Base-by-base conservation (phyloP, 2,888 invertebrate genomes). In the Theretra japonica region DNA sequence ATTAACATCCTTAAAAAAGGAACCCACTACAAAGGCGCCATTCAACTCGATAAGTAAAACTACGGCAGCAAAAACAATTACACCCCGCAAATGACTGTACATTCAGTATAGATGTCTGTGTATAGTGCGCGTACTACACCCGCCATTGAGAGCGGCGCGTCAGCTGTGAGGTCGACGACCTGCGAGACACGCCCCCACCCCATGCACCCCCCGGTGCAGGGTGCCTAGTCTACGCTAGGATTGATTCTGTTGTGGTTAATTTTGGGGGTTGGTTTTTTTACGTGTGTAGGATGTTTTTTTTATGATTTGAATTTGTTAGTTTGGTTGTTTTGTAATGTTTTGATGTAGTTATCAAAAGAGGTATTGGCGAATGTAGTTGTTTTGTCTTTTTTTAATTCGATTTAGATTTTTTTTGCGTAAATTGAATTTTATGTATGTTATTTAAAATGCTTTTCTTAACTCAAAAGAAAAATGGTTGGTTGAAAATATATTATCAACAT, bases 101-200 rank as follows among this genome's bases (percentile, higher is more conserved):
- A 3, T 15, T 3, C 2, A 15, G 15, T 41, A 41, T 41, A 41
- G 15, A 41, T 11, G 15, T 41, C 41, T 41, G n/a, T n/a, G n/a
- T n/a, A 41, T 41, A 41, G 41, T 41, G 23, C 62, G 70, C 81
- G 86, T 89, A 90, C 88, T 87, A 89, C 83, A 80, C 80, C 76
- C 83, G 84, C 90, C 91, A 89, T 90, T 88, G 82, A 72, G 57
- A 70, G 57, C 76, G 84, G 69, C 85, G 84, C 88, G 90, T 92
- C 92, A 92, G 92, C 92, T 92, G 92, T 85, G 83, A 83, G 90
- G 82, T 90, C 87, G 79, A 75, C 74, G 91, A 86, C 86, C 91
- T 73, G 33, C 74, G 74, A 72, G 82, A 75, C 86, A 83, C 86
- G 82, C 86, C 87, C 75, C 83, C 81, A 17, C 75, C 57, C 33